Percentiles rank a stretch among this genome's conserved stretches.
phyloP scores from a whole-genome alignment of 2,797 vertebrate genomes.

The Diplodus sargus region DNA sequence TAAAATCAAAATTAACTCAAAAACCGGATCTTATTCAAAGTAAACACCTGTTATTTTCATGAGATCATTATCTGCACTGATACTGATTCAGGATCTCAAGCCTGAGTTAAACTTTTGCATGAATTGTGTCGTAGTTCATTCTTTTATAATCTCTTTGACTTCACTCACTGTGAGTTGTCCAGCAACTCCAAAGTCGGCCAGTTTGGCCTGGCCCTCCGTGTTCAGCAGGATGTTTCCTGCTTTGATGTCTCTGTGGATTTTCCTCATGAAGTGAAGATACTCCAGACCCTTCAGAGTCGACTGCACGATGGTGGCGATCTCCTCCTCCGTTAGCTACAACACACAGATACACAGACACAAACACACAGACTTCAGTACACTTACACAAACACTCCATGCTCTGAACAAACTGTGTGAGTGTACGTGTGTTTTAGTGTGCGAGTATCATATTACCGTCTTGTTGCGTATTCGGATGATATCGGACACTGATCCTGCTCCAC shows the following conservation, averaged over 20 bases:
- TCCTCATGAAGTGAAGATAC: conserved; percentile 98
- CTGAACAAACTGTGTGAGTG: neutral
- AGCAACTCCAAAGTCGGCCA: conserved; percentile 97
- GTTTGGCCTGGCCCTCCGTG: conserved; percentile 94
- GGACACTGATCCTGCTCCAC: conserved; percentile 94
- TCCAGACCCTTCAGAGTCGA: conserved; percentile 94
- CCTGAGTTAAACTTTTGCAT: too few species aligned
- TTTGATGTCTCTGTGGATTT: conserved; percentile 98
- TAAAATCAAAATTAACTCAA: too few species aligned
- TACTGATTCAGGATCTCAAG: too few species aligned
- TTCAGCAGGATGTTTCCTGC: conserved; percentile 97
- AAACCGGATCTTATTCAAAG: too few species aligned
- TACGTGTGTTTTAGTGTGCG: neutral
- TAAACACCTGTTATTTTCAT: too few species aligned
- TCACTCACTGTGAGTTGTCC: conserved; percentile 94
- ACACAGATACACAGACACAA: neutral
- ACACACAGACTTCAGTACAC: neutral
- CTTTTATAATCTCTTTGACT: neutral
- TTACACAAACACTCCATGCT: neutral
- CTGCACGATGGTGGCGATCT: conserved; percentile 92
- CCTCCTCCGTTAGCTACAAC: conserved; percentile 91
- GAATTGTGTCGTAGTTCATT: too few species aligned
- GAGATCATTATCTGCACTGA: too few species aligned
- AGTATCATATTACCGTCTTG: conserved; percentile 88
- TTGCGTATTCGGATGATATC: conserved; percentile 95